Percentiles rank a stretch among this genome's conserved stretches.
Evolutionary conservation across 2,888 invertebrate genomes (phyloP).

Genomic region (Bembecia ichneumoniformis): DNA sequence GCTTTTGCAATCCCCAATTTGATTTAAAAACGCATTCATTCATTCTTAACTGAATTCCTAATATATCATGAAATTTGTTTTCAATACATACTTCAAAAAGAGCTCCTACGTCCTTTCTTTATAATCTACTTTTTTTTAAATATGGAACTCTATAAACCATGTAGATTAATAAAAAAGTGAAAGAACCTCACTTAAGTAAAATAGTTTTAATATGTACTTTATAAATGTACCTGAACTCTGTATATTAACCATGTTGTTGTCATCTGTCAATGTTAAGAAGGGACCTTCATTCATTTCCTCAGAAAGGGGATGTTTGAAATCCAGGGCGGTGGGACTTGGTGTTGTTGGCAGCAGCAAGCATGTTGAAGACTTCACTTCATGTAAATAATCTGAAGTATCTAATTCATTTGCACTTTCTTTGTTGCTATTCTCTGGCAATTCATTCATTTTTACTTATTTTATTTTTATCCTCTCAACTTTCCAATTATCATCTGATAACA

Average conservation of each 20-base stretch:
- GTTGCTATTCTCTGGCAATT: constrained; percentile 37
- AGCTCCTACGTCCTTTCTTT: too few species aligned
- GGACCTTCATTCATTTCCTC: constrained; percentile 64
- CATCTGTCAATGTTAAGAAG: constrained; percentile 48
- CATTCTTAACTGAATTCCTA: too few species aligned
- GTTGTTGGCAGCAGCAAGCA: constrained; percentile 74
- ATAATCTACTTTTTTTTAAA: too few species aligned
- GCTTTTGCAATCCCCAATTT: too few species aligned
- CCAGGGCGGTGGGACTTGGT: constrained; percentile 73
- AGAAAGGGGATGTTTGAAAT: constrained; percentile 73
- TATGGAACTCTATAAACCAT: too few species aligned
- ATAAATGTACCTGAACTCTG: constrained; percentile 54
- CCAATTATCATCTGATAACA: background rate
- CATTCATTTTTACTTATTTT: constrained; percentile 39
- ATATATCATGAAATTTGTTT: too few species aligned
- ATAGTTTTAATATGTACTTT: too few species aligned
- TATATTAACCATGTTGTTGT: constrained; percentile 37
- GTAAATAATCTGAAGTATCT: constrained; percentile 55
- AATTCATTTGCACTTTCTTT: constrained; percentile 35
- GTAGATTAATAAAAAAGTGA: too few species aligned
- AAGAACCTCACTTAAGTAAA: too few species aligned
- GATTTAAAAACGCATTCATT: too few species aligned
- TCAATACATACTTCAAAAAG: too few species aligned
- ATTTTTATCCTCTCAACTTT: background rate
- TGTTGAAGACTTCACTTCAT: constrained; percentile 77